Evolutionary conservation across 2,888 invertebrate species (phyloP).

Genomic region (Muschampia staudingeri): DNA sequence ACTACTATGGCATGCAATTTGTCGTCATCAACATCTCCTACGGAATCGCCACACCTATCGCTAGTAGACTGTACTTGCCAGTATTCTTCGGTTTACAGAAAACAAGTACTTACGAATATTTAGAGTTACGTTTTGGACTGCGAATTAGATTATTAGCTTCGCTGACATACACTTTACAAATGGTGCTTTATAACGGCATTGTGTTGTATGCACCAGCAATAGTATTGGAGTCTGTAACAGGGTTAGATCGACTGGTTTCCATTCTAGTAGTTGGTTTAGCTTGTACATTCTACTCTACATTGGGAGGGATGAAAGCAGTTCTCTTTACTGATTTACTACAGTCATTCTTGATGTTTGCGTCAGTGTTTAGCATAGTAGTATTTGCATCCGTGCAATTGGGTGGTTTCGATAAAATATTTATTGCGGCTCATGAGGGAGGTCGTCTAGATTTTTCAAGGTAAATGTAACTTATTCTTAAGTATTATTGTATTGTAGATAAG

Average conservation of each 20-base stretch:
- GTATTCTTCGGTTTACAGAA: constrained; percentile 96
- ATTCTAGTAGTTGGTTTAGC: constrained; percentile 94
- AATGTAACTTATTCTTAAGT: constrained; percentile 64
- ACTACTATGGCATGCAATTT: constrained; percentile 96
- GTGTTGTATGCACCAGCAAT: constrained; percentile 98
- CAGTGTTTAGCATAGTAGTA: constrained; percentile 95
- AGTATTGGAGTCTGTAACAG: constrained; percentile 96
- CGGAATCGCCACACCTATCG: constrained; percentile 94
- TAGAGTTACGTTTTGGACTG: constrained; percentile 97
- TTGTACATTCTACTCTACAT: constrained; percentile 96
- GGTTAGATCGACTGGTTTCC: constrained; percentile 93
- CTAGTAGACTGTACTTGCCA: constrained; percentile 95
- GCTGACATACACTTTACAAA: constrained; percentile 96
- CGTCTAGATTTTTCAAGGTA: constrained; percentile 94
- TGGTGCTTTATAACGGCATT: constrained; percentile 97
- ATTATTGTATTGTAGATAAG: background rate
- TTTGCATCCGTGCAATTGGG: constrained; percentile 94
- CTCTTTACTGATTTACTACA: constrained; percentile 97
- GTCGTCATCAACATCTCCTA: constrained; percentile 95
- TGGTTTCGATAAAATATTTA: constrained; percentile 93
- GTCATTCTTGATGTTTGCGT: constrained; percentile 96
- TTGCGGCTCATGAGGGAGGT: constrained; percentile 93
- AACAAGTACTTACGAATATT: constrained; percentile 98
- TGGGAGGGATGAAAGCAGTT: constrained; percentile 98
- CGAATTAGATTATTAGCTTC: constrained; percentile 95